A percentile compares a stretch with the other conserved stretches of the same genome.
These are phyloP conservation scores for Ceraclea dissimilis DNA, from an alignment of 2,888 invertebrate genomes.

Conservation along the genomic window DNA sequence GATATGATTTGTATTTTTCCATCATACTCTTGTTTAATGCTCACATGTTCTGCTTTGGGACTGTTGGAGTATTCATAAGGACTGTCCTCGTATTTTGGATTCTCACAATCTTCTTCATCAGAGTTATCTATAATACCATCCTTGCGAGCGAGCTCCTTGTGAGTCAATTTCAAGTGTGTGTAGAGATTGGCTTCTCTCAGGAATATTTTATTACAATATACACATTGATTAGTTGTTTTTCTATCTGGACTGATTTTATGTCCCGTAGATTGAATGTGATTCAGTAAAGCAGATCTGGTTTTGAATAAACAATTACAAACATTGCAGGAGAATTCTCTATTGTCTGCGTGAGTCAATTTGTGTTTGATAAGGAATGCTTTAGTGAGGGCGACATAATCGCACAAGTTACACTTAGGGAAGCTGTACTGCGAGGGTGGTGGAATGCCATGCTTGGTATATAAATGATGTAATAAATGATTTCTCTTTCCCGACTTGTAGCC, in stretches of 20 bases:
- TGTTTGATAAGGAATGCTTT: slow-evolving; percentile 64
- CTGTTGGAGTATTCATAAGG: slow-evolving; percentile 28
- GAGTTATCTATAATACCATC: slow-evolving; percentile 58
- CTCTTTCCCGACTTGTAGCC: slow-evolving; percentile 68
- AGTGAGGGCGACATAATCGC: slow-evolving; percentile 69
- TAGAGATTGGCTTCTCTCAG: slow-evolving; percentile 62
- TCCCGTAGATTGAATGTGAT: slow-evolving; percentile 51
- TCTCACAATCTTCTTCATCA: slow-evolving; percentile 47
- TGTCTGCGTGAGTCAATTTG: slow-evolving; percentile 53
- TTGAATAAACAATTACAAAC: slow-evolving; percentile 50
- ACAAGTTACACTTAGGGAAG: slow-evolving; percentile 73
- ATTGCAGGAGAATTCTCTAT: slow-evolving; percentile 44
- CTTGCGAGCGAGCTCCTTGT: slow-evolving; percentile 54
- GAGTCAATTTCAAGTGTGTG: slow-evolving; percentile 59
- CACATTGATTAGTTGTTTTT: slow-evolving; percentile 51
- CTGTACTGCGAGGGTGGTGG: slow-evolving; percentile 60
- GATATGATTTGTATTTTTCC: slow-evolving; percentile 48
- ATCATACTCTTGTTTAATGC: slow-evolving; percentile 37
- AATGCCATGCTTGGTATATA: slow-evolving; percentile 72
- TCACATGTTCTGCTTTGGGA: slow-evolving; percentile 31
- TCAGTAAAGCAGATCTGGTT: slow-evolving; percentile 36
- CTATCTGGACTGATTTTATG: slow-evolving; percentile 43
- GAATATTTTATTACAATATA: slow-evolving; percentile 69
- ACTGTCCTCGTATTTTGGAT: slow-evolving; percentile 30
- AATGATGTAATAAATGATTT: slow-evolving; percentile 68